phyloP scores from a whole-genome alignment of 2,888 invertebrate species.

The Eupithecia insigniata region DNA sequence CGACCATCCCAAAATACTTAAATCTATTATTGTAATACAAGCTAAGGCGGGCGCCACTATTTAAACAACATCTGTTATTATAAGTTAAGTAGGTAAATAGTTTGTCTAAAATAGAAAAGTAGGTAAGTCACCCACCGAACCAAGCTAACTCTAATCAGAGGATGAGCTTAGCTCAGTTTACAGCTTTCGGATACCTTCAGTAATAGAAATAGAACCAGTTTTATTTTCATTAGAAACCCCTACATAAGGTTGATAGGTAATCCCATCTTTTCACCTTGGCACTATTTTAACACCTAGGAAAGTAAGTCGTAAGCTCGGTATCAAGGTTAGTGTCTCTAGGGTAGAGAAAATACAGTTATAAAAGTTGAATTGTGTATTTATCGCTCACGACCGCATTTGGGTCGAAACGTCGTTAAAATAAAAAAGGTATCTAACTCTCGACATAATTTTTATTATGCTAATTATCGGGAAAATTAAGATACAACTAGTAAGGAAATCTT shows the following conservation, averaged over 20 bases:
- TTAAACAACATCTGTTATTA: no score
- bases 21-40: no score
- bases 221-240: neutral
- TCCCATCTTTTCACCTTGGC: neutral
- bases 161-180: neutral
- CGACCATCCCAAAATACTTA: no score
- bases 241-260: neutral
- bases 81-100: no score
- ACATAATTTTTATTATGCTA: neutral
- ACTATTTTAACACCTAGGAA: neutral
- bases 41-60: no score
- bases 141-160: neutral
- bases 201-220: conserved; percentile 14
- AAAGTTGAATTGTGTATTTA: neutral
- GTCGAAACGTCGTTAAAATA: conserved; percentile 5
- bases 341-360: neutral
- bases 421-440: neutral
- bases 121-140: neutral
- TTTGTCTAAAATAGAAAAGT: neutral
- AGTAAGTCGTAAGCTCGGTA: neutral
- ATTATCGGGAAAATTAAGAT: neutral
- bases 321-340: neutral
- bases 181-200: neutral
- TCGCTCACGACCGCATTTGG: neutral
- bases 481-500: neutral